These are phyloP conservation scores for Anthophora plumipes DNA, from an alignment of 2,888 invertebrate genomes.

Conservation along the genomic window DNA sequence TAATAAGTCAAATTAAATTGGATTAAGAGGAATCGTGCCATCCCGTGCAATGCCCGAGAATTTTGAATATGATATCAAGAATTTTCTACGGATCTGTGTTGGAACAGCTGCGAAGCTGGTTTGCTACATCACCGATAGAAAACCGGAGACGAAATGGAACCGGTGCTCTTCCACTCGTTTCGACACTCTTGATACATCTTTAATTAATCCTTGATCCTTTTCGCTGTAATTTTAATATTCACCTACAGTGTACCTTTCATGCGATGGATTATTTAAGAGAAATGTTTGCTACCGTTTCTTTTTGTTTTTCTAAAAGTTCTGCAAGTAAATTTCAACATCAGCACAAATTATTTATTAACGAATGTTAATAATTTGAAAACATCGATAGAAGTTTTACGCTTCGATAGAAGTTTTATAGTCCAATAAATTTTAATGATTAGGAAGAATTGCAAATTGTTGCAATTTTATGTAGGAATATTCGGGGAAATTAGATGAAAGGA, in stretches of 20 bases:
- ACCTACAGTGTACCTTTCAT: no score
- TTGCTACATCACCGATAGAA: conserved; percentile 41
- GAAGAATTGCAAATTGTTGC: no score
- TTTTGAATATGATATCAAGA: conserved; percentile 74
- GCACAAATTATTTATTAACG: not conserved
- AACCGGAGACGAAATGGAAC: conserved; percentile 28
- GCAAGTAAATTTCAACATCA: not conserved
- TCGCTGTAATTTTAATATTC: not conserved
- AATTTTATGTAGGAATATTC: no score
- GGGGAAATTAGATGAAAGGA: no score
- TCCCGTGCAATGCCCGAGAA: conserved; percentile 60
- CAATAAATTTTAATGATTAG: no score
- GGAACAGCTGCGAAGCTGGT: conserved; percentile 60
- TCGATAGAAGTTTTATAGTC: no score
- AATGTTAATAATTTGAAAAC: no score
- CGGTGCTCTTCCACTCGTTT: conserved; percentile 22
- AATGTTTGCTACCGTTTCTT: not conserved
- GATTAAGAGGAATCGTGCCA: conserved; percentile 66
- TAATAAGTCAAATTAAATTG: conserved; percentile 81
- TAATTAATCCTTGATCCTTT: conserved; percentile 49
- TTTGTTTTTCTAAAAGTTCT: no score
- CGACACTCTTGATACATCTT: conserved; percentile 21
- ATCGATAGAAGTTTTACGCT: no score
- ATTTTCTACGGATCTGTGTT: conserved; percentile 64
- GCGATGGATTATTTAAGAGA: not conserved